Percentiles rank a stretch among this genome's conserved stretches.
These are phyloP conservation scores for Theropithecus gelada DNA, from an alignment of 2,113 vertebrate genomes.

Conservation along the genomic window DNA sequence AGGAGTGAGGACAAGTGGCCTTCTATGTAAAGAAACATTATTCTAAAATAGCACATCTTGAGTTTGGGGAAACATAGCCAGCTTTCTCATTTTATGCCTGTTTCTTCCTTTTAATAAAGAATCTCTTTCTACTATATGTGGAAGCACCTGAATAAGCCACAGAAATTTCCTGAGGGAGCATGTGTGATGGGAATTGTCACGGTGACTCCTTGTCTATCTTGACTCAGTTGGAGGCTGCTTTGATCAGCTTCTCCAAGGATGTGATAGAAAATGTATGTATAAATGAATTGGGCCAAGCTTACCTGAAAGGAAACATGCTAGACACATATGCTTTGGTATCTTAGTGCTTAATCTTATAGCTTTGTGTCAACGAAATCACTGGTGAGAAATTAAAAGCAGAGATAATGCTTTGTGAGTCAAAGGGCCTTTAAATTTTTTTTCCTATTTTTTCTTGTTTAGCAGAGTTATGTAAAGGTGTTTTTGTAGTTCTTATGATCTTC, in stretches of 20 bases:
- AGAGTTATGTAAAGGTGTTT: neutral
- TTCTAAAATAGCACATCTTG: neutral
- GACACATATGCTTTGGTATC: neutral
- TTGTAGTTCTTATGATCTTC: conserved; percentile 21
- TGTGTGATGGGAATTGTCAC: neutral
- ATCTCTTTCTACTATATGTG: neutral
- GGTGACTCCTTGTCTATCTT: neutral
- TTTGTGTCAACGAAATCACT: neutral
- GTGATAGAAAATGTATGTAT: neutral
- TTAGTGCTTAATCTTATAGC: neutral
- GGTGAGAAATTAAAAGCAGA: conserved; percentile 32
- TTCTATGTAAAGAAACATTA: neutral
- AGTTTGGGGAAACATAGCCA: neutral
- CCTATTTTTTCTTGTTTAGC: neutral
- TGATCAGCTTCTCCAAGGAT: neutral
- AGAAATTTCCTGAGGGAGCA: neutral
- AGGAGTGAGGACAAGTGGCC: neutral
- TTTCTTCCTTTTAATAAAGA: conserved; percentile 41
- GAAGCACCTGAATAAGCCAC: neutral
- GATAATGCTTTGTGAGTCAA: conserved; percentile 12
- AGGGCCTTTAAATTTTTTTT: neutral
- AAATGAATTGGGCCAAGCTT: conserved; percentile 11
- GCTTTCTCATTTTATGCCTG: neutral
- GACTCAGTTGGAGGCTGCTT: neutral
- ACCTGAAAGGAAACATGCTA: neutral